These are phyloP conservation scores for Ophion obscuratus DNA, from an alignment of 2,888 invertebrate genomes.

Conservation along the genomic window DNA sequence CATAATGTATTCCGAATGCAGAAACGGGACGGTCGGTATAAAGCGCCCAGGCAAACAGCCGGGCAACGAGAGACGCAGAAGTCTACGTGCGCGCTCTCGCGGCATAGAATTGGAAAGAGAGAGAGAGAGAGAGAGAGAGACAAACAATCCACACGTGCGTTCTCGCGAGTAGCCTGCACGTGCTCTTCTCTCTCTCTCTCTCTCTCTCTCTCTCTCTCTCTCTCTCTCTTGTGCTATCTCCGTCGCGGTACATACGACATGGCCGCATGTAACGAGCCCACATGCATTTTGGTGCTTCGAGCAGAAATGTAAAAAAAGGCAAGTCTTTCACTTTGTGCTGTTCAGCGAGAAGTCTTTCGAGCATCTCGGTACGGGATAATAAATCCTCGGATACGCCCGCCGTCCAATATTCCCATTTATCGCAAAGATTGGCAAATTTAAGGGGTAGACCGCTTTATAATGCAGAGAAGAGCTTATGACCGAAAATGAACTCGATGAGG, in stretches of 20 bases:
- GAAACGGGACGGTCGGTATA: conserved; percentile 58
- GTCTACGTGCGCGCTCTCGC: background rate
- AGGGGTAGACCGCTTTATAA: background rate
- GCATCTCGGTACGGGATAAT: no score
- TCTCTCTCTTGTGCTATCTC: background rate
- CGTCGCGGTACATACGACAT: background rate
- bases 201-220: background rate
- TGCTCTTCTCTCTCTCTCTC: conserved; percentile 40
- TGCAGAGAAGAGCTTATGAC: no score
- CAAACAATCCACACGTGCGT: conserved; percentile 57
- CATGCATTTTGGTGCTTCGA: background rate
- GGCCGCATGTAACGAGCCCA: background rate
- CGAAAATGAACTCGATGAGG: no score
- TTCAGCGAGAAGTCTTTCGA: no score
- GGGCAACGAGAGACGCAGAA: conserved; percentile 7
- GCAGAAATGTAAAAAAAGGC: background rate
- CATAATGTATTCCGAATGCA: conserved; percentile 68
- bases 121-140: conserved; percentile 23
- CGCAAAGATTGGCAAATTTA: background rate
- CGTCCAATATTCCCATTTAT: background rate
- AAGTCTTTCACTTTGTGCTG: background rate
- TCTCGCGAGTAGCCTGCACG: conserved; percentile 37
- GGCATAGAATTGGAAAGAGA: conserved; percentile 33
- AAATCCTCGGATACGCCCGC: no score
- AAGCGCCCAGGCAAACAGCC: conserved; percentile 47